These are phyloP conservation scores for Caenorhabditis tropicalis DNA, from an alignment of 1,140 invertebrate species.

Conservation along the genomic window DNA sequence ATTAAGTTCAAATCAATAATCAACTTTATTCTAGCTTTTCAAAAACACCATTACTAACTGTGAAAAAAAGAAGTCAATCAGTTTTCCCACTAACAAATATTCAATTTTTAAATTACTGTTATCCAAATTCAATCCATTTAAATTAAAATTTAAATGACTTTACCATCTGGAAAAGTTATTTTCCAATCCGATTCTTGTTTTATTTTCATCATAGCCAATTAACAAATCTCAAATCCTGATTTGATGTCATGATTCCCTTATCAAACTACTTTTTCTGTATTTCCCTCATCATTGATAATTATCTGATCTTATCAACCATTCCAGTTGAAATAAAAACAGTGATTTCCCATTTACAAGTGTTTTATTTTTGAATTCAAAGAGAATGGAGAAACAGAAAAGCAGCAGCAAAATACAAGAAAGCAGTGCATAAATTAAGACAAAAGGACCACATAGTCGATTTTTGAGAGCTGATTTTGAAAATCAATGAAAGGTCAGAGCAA, in stretches of 20 bases:
- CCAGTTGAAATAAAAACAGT: slow-evolving; percentile 18
- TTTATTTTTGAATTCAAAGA: neutral
- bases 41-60: too few relatives aligned
- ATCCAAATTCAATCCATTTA: neutral
- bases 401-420: neutral
- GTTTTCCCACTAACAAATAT: neutral
- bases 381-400: neutral
- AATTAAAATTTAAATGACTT: slow-evolving; percentile 5
- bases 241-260: slow-evolving; percentile 1
- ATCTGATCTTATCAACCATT: slow-evolving; percentile 14
- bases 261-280: neutral
- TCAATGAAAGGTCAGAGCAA: too few relatives aligned
- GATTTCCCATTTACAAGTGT: neutral
- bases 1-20: neutral
- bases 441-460: neutral
- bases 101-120: neutral
- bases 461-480: neutral
- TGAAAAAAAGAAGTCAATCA: neutral
- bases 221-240: slow-evolving; percentile 14
- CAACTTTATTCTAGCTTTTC: neutral
- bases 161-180: slow-evolving; percentile 3
- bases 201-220: neutral
- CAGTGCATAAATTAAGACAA: slow-evolving; percentile 4
- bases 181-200: neutral
- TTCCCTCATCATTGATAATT: neutral